A percentile compares a stretch with the other conserved stretches of the same genome.
These are phyloP conservation scores for Sinelater perroti DNA, from an alignment of 2,888 invertebrate genomes.

Conservation along the genomic window DNA sequence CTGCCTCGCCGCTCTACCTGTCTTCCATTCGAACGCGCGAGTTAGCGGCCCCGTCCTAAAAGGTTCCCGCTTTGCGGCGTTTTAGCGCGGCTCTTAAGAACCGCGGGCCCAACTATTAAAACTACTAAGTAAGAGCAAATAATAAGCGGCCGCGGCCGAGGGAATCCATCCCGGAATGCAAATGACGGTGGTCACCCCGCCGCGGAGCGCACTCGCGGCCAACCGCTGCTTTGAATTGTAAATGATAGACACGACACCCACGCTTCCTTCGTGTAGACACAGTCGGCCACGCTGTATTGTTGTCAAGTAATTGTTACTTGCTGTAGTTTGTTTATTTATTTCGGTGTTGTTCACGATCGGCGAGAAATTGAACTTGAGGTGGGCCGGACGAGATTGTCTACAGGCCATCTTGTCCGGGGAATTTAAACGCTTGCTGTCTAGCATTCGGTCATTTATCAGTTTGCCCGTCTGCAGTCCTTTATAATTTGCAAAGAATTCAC, in stretches of 20 bases:
- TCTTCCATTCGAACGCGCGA: constrained; percentile 17
- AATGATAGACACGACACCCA: constrained; percentile 48
- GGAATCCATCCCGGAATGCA: constrained; percentile 40
- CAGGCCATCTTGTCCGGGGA: too few species aligned
- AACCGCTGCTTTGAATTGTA: constrained; percentile 49
- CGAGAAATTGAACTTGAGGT: constrained; percentile 8
- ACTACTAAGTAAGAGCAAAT: constrained; percentile 34
- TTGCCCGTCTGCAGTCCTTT: too few species aligned
- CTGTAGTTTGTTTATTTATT: constrained; percentile 39
- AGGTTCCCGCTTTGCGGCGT: constrained; percentile 26
- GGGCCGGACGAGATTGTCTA: constrained; percentile 2
- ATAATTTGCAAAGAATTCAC: too few species aligned
- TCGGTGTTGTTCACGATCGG: constrained; percentile 22
- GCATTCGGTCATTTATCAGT: too few species aligned
- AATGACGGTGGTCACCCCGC: constrained; percentile 40
- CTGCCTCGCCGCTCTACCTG: constrained; percentile 33
- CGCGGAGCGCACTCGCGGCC: constrained; percentile 36
- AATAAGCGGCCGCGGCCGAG: constrained; percentile 15
- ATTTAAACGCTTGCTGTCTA: constrained; percentile 2
- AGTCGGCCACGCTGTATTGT: constrained; percentile 37
- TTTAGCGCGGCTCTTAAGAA: constrained; percentile 32
- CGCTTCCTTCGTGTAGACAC: constrained; percentile 36
- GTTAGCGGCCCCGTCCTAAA: constrained; percentile 34
- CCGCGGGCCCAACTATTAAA: constrained; percentile 12
- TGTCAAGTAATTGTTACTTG: constrained; percentile 42